Evolutionary conservation across 2,113 vertebrate genomes (phyloP).

Genomic region (Passerina amoena): DNA sequence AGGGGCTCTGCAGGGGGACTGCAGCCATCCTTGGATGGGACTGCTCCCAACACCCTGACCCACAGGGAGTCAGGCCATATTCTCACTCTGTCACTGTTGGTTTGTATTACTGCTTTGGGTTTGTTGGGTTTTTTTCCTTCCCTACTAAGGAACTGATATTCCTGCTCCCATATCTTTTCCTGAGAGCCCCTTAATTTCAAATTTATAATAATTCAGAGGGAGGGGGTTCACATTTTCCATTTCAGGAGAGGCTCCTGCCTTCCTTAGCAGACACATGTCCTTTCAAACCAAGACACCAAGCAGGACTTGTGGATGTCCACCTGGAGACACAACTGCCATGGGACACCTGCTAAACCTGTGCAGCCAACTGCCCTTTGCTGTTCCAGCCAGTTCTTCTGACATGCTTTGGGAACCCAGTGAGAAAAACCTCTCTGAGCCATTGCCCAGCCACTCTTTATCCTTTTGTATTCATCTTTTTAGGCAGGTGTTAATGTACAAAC

Average conservation of each 20-base stretch:
- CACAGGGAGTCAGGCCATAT: not conserved
- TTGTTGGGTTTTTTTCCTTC: too few relatives aligned
- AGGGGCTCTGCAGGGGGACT: too few relatives aligned
- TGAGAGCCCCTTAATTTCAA: not conserved
- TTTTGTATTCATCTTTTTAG: not conserved
- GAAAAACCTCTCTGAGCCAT: not conserved
- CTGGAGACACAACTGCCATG: not conserved
- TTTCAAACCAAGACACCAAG: not conserved
- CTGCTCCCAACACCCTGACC: not conserved
- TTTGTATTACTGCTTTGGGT: too few relatives aligned
- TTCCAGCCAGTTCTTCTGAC: not conserved
- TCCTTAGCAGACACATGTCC: not conserved
- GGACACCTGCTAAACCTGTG: not conserved
- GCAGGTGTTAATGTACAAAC: not conserved
- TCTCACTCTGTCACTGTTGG: not conserved
- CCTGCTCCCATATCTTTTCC: not conserved
- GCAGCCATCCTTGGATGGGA: not conserved
- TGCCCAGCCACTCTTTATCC: not conserved
- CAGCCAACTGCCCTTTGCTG: not conserved
- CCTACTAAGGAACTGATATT: not conserved
- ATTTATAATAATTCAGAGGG: rapidly evolving
- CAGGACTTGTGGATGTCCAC: not conserved
- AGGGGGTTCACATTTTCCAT: not conserved
- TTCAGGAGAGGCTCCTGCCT: not conserved
- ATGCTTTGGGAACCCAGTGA: not conserved